A percentile compares a stretch with the other conserved stretches of the same genome.
These are phyloP conservation scores for Harpegnathos saltator DNA, from an alignment of 1,140 invertebrate genomes.

Conservation along the genomic window DNA sequence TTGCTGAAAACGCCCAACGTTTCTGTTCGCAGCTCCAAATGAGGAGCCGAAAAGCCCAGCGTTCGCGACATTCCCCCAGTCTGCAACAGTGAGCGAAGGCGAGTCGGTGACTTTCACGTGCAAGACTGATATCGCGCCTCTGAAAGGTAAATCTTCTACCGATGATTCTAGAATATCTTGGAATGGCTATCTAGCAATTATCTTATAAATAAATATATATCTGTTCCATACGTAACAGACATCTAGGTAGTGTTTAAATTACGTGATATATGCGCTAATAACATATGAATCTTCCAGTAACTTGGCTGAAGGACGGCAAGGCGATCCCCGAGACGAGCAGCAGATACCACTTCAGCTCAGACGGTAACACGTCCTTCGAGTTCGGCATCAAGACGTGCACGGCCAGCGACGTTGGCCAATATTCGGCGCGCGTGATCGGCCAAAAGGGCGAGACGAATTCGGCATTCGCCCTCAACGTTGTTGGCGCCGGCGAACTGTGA, in stretches of 20 bases:
- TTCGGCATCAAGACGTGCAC: slow-evolving; percentile 92
- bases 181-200: no score
- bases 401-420: slow-evolving; percentile 95
- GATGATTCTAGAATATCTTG: no score
- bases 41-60: slow-evolving; percentile 93
- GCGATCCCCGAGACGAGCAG: slow-evolving; percentile 90
- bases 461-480: slow-evolving; percentile 95
- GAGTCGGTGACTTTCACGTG: slow-evolving; percentile 93
- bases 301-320: slow-evolving; percentile 97
- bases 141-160: slow-evolving; percentile 87
- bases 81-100: slow-evolving; percentile 93
- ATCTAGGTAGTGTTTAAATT: not conserved
- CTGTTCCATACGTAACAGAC: no score
- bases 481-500: slow-evolving; percentile 82
- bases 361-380: slow-evolving; percentile 91
- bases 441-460: slow-evolving; percentile 93
- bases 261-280: not conserved
- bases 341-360: slow-evolving; percentile 93
- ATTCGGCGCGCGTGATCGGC: slow-evolving; percentile 94
- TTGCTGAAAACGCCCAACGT: not conserved
- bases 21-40: slow-evolving; percentile 90
- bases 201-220: no score
- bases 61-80: slow-evolving; percentile 96
- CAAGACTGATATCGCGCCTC: slow-evolving; percentile 90
- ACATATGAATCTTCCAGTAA: slow-evolving; percentile 82